These are phyloP conservation scores for Brienomyrus longianalis DNA, from an alignment of 2,113 vertebrate species.

Conservation along the genomic window DNA sequence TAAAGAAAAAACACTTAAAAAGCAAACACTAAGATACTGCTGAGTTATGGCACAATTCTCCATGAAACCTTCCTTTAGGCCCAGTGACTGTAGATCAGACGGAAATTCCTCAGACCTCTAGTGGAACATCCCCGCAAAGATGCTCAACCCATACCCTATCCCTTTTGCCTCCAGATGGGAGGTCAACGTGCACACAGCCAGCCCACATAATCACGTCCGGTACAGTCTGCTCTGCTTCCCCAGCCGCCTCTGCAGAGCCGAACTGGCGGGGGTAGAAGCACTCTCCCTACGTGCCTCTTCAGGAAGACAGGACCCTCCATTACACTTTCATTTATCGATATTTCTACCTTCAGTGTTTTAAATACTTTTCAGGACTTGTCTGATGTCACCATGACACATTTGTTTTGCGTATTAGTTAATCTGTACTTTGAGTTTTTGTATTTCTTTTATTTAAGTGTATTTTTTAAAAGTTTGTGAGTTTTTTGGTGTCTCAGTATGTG, in stretches of 20 bases:
- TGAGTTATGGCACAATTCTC: slow-evolving; percentile 40
- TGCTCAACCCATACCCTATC: background rate
- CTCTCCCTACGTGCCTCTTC: background rate
- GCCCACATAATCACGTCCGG: background rate
- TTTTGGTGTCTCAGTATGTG: background rate
- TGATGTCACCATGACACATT: background rate
- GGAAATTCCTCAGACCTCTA: slow-evolving; percentile 3
- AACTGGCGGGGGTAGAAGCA: background rate
- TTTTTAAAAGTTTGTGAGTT: background rate
- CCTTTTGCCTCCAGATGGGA: background rate
- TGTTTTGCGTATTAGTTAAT: background rate
- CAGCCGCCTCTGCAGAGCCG: background rate
- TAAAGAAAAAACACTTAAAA: slow-evolving; percentile 37
- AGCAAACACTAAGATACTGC: slow-evolving; percentile 33
- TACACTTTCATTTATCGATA: background rate
- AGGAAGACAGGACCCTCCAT: background rate
- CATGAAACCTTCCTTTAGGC: background rate
- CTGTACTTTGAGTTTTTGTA: background rate
- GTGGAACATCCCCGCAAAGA: background rate
- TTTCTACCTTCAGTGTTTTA: background rate
- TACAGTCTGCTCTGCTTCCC: background rate
- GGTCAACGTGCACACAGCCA: background rate
- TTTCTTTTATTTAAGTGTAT: background rate
- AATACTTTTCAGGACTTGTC: background rate
- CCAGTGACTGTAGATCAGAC: background rate